Evolutionary conservation across 2,113 vertebrate genomes (phyloP), one percentile per base, ranked within the genome.

Genomic region (Dissostichus mawsoni): DNA sequence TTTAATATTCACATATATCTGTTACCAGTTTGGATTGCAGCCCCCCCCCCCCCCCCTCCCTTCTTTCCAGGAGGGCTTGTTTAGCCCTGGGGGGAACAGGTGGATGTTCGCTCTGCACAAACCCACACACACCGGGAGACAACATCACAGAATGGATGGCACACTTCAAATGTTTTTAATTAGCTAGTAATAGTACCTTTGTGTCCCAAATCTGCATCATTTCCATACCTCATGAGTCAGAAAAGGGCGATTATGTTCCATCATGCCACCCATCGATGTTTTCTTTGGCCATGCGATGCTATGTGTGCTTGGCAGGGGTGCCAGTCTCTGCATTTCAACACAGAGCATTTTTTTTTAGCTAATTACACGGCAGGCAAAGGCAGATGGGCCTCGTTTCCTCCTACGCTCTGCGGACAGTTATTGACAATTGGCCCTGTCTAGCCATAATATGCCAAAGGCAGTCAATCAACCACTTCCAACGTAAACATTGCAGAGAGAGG

Each of bases 391-490:
- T 48, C 2, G 68, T 48, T 82, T 77, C 85, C 56, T 78, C 67
- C 84, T 75, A 75, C 59, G 25, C 82, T 75, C 82, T 76, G 87
- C 18, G 81, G 80, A 93, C 94, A 92, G 92, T 92, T 93, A 92
- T 92, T 93, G 94, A 94, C 94, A 93, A 83, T 90, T 14, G 53
- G 67, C 66, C 76, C 81, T 2, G 88, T 93, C 93, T 93, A 94
- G 93, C 91, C 93, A 92, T 89, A 94, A 95, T 90, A 93, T n/a
- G 86, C 94, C 90, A 12, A 71, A 59, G 91, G 93, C 74, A 55
- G 48, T 89, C 90, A 89, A 94, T 89, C 72, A 69, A 33, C 57
- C 80, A 53, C 80, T 88, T 94, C 90, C 92, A 93, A 92, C 33
- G 55, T 89, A 92, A 95, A 94, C 93, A 93, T 3, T 17, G 50